Base-by-base conservation (phyloP, 2,797 vertebrate genomes). In the Crenuchus spilurus region DNA sequence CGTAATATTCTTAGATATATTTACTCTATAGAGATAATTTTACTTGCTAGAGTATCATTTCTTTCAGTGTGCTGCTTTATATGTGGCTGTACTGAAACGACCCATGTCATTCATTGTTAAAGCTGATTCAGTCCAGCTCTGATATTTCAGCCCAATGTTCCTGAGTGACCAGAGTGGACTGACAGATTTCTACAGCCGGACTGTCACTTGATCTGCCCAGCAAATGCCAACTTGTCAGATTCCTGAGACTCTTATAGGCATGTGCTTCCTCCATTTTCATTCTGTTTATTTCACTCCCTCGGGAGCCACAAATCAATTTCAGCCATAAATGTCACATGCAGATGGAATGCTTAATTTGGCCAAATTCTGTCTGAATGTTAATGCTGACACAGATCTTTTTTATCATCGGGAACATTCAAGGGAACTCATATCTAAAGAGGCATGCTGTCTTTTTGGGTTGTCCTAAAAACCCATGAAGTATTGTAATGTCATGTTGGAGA, bases 191-290 rank as follows among this genome's bases (percentile, higher is more conserved):
- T 86, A 41, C 39, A 51, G 77, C 44, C 16, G 16, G n/a, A 39
- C 51, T 57, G 74, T 80, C 74, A 63, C 64, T 39, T 46, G 42
- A 26, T 39, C 57, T 73, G 72, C 70, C 76, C 64, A 77, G 78
- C 80, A 89, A 91, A 91, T 89, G 88, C 87, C 90, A 92, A 73
- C 77, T 75, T 85, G 83, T 81, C 80, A 76, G 76, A 24, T 64
- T 72, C 72, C 77, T 78, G 81, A 84, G 71, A 66, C 74, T 80
- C 75, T 63, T 82, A 74, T 70, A 57, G 62, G 57, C 3, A 62
- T 84, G 80, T 75, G 79, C 54, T 77, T 41, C 51, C 82, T 84
- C 86, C 76, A 86, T 86, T 87, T 86, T 78, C 75, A 81, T 83
- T 79, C 57, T 76, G 82, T 87, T 87, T 83, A 77, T 72, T 77